Conservation (phyloP, 2,888 invertebrate species). For the Drosophila ustulata region DNA sequence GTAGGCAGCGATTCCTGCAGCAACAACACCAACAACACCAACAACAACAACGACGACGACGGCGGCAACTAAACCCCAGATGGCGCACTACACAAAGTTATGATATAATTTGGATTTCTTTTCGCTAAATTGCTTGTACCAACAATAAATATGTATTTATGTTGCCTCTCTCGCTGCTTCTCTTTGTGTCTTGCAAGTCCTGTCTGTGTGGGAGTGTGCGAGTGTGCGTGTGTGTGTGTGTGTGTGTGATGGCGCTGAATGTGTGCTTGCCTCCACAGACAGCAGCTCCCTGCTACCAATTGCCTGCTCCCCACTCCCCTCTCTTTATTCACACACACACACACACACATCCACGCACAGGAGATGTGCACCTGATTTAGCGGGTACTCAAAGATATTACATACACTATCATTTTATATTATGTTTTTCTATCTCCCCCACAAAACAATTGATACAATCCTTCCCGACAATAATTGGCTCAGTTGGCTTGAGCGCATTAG, state of each 20-base stretch:
- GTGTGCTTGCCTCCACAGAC: constrained; percentile 55
- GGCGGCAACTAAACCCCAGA: constrained; percentile 83
- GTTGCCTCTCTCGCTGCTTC: constrained; percentile 44
- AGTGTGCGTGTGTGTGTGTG: constrained; percentile 8
- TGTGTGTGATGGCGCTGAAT: constrained; percentile 17
- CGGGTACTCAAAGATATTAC: constrained; percentile 8
- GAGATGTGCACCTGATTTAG: constrained; percentile 12
- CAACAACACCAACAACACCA: constrained; percentile 48
- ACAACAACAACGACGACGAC: constrained; percentile 22
- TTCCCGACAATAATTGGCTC: background rate
- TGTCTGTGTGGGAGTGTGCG: constrained; percentile 9
- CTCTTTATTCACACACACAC: background rate
- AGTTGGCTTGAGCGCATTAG: too few relatives aligned
- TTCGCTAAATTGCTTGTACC: constrained; percentile 82
- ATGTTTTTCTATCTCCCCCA: background rate
- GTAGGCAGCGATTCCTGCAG: constrained; percentile 51
- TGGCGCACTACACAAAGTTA: constrained; percentile 83
- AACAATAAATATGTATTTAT: constrained; percentile 80
- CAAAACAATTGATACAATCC: constrained; percentile 1
- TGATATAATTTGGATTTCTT: constrained; percentile 81
- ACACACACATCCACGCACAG: background rate
- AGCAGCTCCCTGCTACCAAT: constrained; percentile 29
- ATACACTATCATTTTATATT: constrained; percentile 11
- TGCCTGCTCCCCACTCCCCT: background rate
- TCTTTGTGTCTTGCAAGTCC: constrained; percentile 38